These are phyloP conservation scores for Agriotes lineatus DNA, from an alignment of 2,888 invertebrate species.

Conservation along the genomic window DNA sequence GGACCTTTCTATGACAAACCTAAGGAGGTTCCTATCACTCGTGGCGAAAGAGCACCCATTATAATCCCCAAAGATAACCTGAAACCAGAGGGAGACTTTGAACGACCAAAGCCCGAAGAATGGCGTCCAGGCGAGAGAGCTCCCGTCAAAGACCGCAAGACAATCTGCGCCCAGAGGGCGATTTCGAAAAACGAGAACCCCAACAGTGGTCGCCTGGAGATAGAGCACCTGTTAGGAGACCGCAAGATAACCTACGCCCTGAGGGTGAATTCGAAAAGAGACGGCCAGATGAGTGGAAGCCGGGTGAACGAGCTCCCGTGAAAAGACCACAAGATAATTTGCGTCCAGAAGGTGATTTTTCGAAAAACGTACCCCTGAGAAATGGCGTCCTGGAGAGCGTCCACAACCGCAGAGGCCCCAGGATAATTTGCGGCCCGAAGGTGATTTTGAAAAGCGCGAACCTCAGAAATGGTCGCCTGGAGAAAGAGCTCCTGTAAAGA, in stretches of 20 bases:
- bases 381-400: slow-evolving; percentile 67
- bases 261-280: slow-evolving; percentile 71
- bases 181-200: slow-evolving; percentile 58
- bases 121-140: slow-evolving; percentile 65
- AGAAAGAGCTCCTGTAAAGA: slow-evolving; percentile 64
- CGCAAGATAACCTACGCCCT: slow-evolving; percentile 66
- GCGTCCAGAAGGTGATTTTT: slow-evolving; percentile 67
- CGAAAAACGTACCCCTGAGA: slow-evolving; percentile 57
- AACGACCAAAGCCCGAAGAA: slow-evolving; percentile 63
- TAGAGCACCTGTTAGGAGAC: slow-evolving; percentile 67
- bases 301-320: slow-evolving; percentile 67
- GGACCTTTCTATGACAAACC: slow-evolving; percentile 72
- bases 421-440: slow-evolving; percentile 68
- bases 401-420: slow-evolving; percentile 61
- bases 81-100: slow-evolving; percentile 66
- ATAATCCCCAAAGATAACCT: slow-evolving; percentile 66
- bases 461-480: slow-evolving; percentile 62
- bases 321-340: slow-evolving; percentile 75
- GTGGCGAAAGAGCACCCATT: slow-evolving; percentile 65
- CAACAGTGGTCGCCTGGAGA: slow-evolving; percentile 65
- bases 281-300: slow-evolving; percentile 65
- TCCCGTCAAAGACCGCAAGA: slow-evolving; percentile 62
- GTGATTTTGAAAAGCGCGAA: slow-evolving; percentile 69
- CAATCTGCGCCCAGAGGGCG: slow-evolving; percentile 64
- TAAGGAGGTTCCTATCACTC: slow-evolving; percentile 67